Percentiles rank a stretch among this genome's conserved stretches.
Conservation (phyloP, 2,113 vertebrate genomes). For the Sigmodon hispidus region DNA sequence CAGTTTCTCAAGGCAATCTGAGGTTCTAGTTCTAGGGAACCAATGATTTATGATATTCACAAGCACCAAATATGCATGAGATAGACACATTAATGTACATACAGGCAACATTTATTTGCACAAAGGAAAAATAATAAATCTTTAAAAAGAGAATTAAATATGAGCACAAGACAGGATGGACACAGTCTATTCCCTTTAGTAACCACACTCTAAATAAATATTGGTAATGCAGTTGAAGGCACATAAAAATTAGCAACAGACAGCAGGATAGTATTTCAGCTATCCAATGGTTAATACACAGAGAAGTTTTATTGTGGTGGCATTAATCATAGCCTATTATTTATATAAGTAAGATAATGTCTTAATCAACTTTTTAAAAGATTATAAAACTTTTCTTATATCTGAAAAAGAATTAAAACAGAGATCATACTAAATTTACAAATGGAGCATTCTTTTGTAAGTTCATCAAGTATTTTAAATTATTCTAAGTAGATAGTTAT, state of each 20-base stretch:
- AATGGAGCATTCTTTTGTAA: not conserved
- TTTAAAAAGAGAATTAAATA: not conserved
- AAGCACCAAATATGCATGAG: not conserved
- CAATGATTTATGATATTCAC: not conserved
- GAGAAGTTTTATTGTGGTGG: not conserved
- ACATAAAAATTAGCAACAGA: not conserved
- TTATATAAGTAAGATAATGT: not conserved
- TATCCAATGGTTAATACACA: not conserved
- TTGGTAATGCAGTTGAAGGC: not conserved
- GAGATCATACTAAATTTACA: not conserved
- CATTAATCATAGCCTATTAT: not conserved
- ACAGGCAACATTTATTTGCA: not conserved
- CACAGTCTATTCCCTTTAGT: not conserved
- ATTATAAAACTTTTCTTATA: not conserved
- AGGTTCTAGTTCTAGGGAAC: not conserved
- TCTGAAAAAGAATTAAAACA: conserved; percentile 12
- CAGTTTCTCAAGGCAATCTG: not conserved
- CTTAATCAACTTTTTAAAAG: conserved; percentile 6
- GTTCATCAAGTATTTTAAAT: not conserved
- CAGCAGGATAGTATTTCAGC: not conserved
- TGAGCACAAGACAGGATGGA: not conserved
- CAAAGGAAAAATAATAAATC: not conserved
- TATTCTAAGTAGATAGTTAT: not conserved
- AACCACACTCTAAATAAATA: no score
- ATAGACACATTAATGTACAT: not conserved